Evolutionary conservation across 2,888 invertebrate species (phyloP).

Genomic region (Amphiduros pacificus): DNA sequence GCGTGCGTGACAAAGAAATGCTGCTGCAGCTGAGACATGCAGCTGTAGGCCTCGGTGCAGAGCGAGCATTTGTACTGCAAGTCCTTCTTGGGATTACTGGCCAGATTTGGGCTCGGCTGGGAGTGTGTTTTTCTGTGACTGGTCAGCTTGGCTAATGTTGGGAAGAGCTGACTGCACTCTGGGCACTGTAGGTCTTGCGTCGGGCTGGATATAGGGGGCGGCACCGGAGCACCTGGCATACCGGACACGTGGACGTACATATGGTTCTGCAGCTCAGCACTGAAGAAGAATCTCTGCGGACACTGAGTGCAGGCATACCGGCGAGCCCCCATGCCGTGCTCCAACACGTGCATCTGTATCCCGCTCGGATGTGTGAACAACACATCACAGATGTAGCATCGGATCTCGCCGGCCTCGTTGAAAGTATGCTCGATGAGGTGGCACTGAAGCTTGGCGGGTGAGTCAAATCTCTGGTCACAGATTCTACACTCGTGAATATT

Average conservation of each 20-base stretch:
- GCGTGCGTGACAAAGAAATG: conserved; percentile 51
- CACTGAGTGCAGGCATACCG: conserved; percentile 84
- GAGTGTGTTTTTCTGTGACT: conserved; percentile 41
- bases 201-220: neutral
- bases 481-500: conserved; percentile 74
- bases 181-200: conserved; percentile 38
- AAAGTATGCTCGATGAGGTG: conserved; percentile 93
- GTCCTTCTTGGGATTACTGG: neutral
- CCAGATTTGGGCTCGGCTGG: neutral
- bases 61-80: conserved; percentile 51
- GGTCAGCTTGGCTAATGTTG: conserved; percentile 41
- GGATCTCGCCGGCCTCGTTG: conserved; percentile 73
- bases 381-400: conserved; percentile 85
- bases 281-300: conserved; percentile 84
- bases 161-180: conserved; percentile 52
- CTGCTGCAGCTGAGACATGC: conserved; percentile 45
- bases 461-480: conserved; percentile 70
- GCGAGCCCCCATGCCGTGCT: conserved; percentile 78
- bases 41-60: conserved; percentile 47
- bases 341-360: conserved; percentile 79
- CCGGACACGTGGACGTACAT: neutral
- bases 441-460: conserved; percentile 79
- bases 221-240: neutral
- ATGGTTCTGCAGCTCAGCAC: conserved; percentile 89
- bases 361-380: conserved; percentile 83